phyloP scores from a whole-genome alignment of 2,797 vertebrate genomes.

The Peromyscus aztecus region DNA sequence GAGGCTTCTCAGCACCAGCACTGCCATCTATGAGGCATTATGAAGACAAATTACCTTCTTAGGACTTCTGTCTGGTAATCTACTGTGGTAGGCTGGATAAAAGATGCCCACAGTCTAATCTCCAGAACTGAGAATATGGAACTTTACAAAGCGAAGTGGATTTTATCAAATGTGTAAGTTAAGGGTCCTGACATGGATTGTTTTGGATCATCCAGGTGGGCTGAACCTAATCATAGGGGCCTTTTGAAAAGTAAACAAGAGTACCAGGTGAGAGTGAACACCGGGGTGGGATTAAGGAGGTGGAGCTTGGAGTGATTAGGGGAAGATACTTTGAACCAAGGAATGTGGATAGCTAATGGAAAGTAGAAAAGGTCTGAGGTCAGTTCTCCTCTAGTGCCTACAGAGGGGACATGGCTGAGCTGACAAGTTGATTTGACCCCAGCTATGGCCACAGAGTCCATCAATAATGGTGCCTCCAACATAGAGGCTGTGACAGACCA shows the following conservation, averaged over 20 bases:
- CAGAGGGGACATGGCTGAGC: not conserved
- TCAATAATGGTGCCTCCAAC: not conserved
- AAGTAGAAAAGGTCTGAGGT: not conserved
- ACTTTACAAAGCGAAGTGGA: not conserved
- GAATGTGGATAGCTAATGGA: no score
- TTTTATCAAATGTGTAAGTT: not conserved
- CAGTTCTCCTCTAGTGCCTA: not conserved
- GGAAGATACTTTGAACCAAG: not conserved
- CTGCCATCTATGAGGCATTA: not conserved
- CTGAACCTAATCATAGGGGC: not conserved
- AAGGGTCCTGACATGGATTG: not conserved
- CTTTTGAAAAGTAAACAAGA: not conserved
- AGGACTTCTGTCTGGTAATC: not conserved
- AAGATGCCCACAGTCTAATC: not conserved
- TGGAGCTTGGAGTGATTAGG: not conserved
- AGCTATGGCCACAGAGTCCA: not conserved
- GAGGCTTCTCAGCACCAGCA: no score
- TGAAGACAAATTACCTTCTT: not conserved
- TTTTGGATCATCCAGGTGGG: not conserved
- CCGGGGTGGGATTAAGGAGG: accelerated
- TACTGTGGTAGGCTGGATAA: not conserved
- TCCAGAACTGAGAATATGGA: not conserved
- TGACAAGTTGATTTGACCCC: not conserved
- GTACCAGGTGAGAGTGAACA: not conserved
- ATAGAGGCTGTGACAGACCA: not conserved